Percentiles rank a stretch among this genome's conserved stretches.
Conservation (phyloP, 2,113 vertebrate genomes). For the Chloebia gouldiae region DNA sequence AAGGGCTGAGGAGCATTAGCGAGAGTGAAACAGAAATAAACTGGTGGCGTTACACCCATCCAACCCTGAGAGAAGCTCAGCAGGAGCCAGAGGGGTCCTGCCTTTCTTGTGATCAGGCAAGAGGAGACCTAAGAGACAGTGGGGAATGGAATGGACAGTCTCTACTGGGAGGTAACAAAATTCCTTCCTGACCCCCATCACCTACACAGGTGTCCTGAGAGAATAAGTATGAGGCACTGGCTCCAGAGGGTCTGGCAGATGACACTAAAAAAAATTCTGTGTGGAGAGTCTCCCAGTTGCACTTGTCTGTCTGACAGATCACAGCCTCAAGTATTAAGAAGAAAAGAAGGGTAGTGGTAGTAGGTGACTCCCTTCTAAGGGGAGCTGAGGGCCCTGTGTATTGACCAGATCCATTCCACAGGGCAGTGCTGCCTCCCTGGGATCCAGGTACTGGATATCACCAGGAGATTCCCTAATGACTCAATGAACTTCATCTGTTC, state of each 20-base stretch:
- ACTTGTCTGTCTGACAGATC: neutral
- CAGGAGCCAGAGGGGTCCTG: neutral
- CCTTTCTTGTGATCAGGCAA: neutral
- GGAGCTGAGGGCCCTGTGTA: neutral
- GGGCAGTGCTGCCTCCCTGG: neutral
- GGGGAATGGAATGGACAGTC: neutral
- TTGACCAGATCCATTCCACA: rapidly evolving
- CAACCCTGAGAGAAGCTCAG: neutral
- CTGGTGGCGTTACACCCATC: neutral
- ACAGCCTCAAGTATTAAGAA: neutral
- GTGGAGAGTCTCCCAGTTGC: neutral
- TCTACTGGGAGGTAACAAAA: neutral
- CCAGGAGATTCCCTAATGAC: neutral
- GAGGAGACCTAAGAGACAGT: no score
- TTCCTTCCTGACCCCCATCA: neutral
- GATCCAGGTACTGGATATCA: neutral
- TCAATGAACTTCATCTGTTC: neutral
- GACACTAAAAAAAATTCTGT: neutral
- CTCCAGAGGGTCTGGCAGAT: neutral
- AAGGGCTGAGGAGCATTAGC: neutral
- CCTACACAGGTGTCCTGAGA: neutral
- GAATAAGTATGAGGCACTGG: neutral
- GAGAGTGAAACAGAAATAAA: neutral
- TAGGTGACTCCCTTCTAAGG: neutral
- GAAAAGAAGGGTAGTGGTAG: neutral